Evolutionary conservation across 2,113 vertebrate species (phyloP).

Genomic region (Neolamprologus ventralis): DNA sequence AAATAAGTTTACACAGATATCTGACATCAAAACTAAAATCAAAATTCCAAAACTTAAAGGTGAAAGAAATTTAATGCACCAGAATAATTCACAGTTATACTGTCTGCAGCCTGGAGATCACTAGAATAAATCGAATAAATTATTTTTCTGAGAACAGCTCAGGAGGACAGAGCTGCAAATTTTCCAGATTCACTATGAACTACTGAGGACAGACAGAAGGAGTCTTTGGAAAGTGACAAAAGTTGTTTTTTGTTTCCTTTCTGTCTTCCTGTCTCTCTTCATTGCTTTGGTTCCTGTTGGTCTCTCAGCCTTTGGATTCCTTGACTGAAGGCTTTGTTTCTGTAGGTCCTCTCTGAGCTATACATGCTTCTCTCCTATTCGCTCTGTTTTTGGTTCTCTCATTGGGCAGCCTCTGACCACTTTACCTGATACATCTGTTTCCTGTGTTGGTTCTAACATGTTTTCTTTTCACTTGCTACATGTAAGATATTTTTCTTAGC

Average conservation of each 20-base stretch:
- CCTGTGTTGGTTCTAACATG: neutral
- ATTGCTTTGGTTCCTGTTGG: rapidly evolving
- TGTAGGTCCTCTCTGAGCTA: neutral
- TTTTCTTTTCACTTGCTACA: neutral
- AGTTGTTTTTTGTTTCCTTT: neutral
- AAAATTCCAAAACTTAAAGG: neutral
- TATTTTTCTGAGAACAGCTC: neutral
- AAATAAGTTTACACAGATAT: neutral
- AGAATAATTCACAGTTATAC: neutral
- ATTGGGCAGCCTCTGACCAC: neutral
- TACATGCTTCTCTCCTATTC: neutral
- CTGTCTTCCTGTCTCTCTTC: neutral
- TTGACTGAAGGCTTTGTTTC: neutral
- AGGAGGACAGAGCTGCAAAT: neutral
- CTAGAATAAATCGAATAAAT: neutral
- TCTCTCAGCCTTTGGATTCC: neutral
- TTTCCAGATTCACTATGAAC: neutral
- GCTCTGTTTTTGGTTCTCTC: neutral
- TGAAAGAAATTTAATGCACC: rapidly evolving
- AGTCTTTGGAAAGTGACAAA: neutral
- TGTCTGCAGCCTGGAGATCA: neutral
- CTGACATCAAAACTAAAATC: neutral
- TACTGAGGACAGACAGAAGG: neutral
- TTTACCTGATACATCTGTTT: neutral
- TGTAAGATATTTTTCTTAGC: neutral